Evolutionary conservation across 2,797 vertebrate species (phyloP), one percentile per base, ranked within the genome.

Genomic region (Mycteria americana): DNA sequence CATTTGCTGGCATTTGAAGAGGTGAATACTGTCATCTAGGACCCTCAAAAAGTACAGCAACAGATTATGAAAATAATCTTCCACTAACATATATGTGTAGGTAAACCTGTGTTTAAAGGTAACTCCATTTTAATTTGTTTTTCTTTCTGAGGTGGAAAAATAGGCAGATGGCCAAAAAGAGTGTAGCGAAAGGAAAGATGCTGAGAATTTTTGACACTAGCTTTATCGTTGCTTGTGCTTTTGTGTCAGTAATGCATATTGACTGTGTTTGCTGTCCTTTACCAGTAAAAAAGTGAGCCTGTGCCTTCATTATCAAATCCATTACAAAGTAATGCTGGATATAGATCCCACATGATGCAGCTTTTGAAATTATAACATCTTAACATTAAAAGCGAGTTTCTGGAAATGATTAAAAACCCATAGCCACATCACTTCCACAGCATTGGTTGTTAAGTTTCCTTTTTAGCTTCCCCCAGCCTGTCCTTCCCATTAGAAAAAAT

Each of bases 291-390:
- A 93, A 94, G 93, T 96, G 95, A 97, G 89, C 89, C 96, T 95
- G 97, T 98, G 97, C 97, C 97, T 97, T 98, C 96, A 92, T 97
- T 96, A 91, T 94, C 96, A 96, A 97, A 92, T 88, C 88, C 67
- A 68, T 96, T 95, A 91, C 24, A 9, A 96, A 96, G 78, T 86
- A 91, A 97, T 96, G 94, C 92, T 85, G 93, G 86, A 39, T 96
- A 54, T 93, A 94, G 85, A 91, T 89, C 69, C 79, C 91, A 77
- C 77, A 80, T 95, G 92, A 93, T 87, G 41, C 96, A 96, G 91
- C 90, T 93, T 97, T 95, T 83, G 46, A 95, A 94, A 94, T 90
- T 48, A 46, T 45, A 79, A 3, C 77, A 87, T 97, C 39, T 83
- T 86, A 82, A 83, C 75, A 48, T 74, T 81, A 92, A 88, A 62